phyloP scores from a whole-genome alignment of 2,888 invertebrate species.

The Drosophila mettleri region DNA sequence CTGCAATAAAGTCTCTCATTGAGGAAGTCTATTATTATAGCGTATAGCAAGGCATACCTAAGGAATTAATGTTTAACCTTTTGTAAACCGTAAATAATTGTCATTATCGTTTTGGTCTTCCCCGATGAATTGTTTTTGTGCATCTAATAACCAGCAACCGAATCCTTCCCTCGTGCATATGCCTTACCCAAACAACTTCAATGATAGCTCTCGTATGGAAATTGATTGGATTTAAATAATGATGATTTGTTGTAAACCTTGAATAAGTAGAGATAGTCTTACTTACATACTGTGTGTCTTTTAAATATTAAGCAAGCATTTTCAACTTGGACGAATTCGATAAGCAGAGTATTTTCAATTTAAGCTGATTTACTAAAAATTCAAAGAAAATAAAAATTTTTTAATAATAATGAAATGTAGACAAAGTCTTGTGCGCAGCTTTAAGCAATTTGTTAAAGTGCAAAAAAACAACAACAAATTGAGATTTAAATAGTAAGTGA shows the following conservation, averaged over 20 bases:
- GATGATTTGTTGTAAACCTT: conserved; percentile 45
- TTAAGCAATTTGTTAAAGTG: conserved; percentile 68
- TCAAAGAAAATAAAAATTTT: conserved; percentile 1
- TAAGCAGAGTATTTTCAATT: conserved; percentile 31
- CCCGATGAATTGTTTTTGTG: conserved; percentile 13
- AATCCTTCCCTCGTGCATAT: conserved; percentile 69
- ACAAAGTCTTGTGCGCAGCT: conserved; percentile 73
- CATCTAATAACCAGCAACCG: conserved; percentile 42
- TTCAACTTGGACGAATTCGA: conserved; percentile 26
- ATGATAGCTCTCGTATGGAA: conserved; percentile 38
- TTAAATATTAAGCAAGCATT: conserved; percentile 65
- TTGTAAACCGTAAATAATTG: conserved; percentile 32
- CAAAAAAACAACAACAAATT: conserved; percentile 26
- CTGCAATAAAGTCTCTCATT: conserved; percentile 65
- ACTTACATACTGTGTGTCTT: conserved; percentile 72
- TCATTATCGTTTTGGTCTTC: conserved; percentile 53
- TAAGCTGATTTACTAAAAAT: conserved; percentile 40
- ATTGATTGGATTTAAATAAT: conserved; percentile 3
- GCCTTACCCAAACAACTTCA: conserved; percentile 55
- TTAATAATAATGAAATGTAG: conserved; percentile 35
- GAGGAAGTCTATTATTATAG: conserved; percentile 22
- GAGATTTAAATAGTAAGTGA: conserved; percentile 41
- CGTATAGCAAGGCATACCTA: conserved; percentile 20
- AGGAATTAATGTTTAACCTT: conserved; percentile 22
- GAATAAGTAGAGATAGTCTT: conserved; percentile 54